A percentile compares a stretch with the other conserved stretches of the same genome.
Conservation (phyloP, 2,113 vertebrate species). For the Vulpes ferrilata region DNA sequence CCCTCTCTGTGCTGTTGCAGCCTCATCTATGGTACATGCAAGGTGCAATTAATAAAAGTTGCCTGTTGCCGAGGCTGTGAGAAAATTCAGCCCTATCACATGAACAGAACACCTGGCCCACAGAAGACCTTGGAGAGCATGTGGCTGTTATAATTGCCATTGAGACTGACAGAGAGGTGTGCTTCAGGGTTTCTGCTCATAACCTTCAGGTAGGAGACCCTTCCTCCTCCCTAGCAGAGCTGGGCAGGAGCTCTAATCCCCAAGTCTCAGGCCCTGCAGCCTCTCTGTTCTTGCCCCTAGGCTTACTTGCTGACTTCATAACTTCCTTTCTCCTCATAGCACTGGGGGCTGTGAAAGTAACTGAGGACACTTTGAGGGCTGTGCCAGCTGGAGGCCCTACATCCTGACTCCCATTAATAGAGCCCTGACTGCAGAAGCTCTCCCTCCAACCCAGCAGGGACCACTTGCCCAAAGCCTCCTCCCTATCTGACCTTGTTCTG, state of each 20-base stretch:
- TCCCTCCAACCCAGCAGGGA: background rate
- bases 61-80: background rate
- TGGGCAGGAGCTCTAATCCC: background rate
- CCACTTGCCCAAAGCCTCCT: background rate
- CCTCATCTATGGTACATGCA: background rate
- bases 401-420: background rate
- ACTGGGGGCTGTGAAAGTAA: background rate
- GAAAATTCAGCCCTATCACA: background rate
- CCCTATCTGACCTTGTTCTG: background rate
- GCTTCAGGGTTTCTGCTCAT: background rate
- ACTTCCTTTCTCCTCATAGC: background rate
- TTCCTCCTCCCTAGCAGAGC: background rate
- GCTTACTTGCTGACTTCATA: background rate
- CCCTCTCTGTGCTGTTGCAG: background rate
- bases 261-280: background rate
- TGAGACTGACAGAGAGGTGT: background rate
- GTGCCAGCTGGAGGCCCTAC: background rate
- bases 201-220: background rate
- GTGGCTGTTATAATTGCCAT: background rate
- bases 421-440: background rate
- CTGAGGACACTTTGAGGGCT: background rate
- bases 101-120: background rate
- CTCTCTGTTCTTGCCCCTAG: background rate
- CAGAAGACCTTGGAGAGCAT: background rate
- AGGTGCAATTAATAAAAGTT: background rate